A percentile compares a stretch with the other conserved stretches of the same genome.
These are phyloP conservation scores for Natrix natrix DNA, from an alignment of 2,797 vertebrate genomes.

Conservation along the genomic window DNA sequence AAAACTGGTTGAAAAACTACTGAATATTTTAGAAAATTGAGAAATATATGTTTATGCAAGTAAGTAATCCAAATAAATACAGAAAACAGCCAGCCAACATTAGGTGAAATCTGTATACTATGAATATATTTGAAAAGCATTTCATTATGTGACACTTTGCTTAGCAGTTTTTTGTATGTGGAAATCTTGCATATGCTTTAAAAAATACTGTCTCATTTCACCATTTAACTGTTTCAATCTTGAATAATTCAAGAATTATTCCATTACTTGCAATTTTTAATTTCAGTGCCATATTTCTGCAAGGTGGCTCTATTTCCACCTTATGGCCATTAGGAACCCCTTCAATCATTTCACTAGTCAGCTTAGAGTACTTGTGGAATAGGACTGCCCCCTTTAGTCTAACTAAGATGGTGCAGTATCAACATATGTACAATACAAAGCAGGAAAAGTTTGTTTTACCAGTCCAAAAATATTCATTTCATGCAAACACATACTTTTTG, in stretches of 20 bases:
- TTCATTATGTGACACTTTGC: not conserved
- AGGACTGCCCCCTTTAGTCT: constrained; percentile 12
- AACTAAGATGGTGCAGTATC: not conserved
- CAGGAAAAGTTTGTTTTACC: not conserved
- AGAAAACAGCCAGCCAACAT: not conserved
- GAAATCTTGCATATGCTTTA: not conserved
- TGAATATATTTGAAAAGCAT: not conserved
- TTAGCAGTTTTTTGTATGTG: not conserved
- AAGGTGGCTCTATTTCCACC: not conserved
- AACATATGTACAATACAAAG: not conserved
- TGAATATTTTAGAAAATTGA: not conserved
- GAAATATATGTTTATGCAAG: not conserved
- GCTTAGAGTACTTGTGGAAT: not conserved
- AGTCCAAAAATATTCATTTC: not conserved
- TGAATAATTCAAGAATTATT: not conserved
- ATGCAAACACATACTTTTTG: not conserved
- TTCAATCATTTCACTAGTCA: not conserved
- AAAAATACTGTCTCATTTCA: not conserved
- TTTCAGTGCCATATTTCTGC: not conserved
- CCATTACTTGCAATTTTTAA: not conserved
- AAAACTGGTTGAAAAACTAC: not conserved
- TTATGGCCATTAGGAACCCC: not conserved
- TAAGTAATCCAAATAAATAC: not conserved
- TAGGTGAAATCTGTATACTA: not conserved
- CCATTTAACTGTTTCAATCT: not conserved